Base-by-base conservation (phyloP, 1,140 invertebrate species). In the Papilio aristodemus region DNA sequence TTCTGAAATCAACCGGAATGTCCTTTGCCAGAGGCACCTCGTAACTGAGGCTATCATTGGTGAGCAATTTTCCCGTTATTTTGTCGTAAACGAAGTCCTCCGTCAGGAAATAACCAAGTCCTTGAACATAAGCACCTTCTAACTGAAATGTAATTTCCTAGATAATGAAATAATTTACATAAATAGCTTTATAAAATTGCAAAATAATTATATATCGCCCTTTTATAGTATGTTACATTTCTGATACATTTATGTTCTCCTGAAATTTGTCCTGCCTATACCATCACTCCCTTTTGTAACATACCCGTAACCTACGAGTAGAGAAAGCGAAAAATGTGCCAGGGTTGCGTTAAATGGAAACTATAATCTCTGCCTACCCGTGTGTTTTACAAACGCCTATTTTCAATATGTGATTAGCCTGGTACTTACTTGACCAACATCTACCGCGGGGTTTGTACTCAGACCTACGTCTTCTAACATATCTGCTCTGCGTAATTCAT, bases 111-210 rank as follows among this genome's bases (percentile, higher is more conserved):
- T 96, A 95, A 37, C 97, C 97, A 1, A 96, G 72, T 2, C 96
- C 97, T 95, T 97, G 97, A 2, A 97, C 90, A 82, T 96, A 97
- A 0, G 95, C 96, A 8, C 97, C 97, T 93, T 97, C 96, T 1
- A 93, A 79, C 87, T 90, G 38, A 37, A 75, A 74, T 11, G 13
- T 17, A 41, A 36, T 59, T 17, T n/a, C 25, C 6, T 46, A 32
- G 32, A 43, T 58, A 66, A 62, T 70, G n/a, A n/a, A n/a, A 67
- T 19, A n/a, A n/a, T 59, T 46, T 64, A 72, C n/a, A n/a, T n/a
- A n/a, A n/a, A n/a, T n/a, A n/a, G n/a, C n/a, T n/a, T n/a, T n/a
- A n/a, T n/a, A n/a, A n/a, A n/a, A n/a, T n/a, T n/a, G n/a, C n/a
- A n/a, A n/a, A n/a, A n/a, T n/a, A n/a, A n/a, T n/a, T n/a, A n/a